Base-by-base conservation (phyloP, 2,113 vertebrate species). In the Melanotaenia duboulayi region DNA sequence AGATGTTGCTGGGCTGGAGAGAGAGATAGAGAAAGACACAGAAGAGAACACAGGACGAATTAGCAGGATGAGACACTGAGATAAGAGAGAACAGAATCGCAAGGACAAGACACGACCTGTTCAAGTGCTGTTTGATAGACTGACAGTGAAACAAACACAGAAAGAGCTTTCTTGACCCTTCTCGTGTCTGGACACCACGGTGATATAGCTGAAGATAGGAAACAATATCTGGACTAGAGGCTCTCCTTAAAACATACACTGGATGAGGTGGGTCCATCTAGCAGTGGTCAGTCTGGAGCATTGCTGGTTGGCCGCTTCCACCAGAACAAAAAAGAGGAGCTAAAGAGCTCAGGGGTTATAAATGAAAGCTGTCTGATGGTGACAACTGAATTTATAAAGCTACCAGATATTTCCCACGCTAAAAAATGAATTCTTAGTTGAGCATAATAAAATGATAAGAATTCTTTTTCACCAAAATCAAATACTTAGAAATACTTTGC, bases 1-100 rank as follows among this genome's bases (percentile, higher is more conserved):
- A 77, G 76, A 84, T 84, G 71, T 81, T 72, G 64, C 70, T 13
- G 32, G 49, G 78, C 54, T 64, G 23, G 35, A 60, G 13, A 42
- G 35, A 56, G 58, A 20, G n/a, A n/a, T 24, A 57, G 20, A 28
- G 11, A 25, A 3, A 23, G 37, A 37, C 55, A 24, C 28, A 57
- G n/a, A 37, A 19, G 32, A 23, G 44, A 24, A 25, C 1, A 58
- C 48, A 57, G 44, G 17, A 55, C 28, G 69, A 25, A 66, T 72
- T 39, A n/a, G 8, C 52, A 25, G 4, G 48, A 65, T 13, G 39
- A 71, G 9, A 54, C 49, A 5, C 25, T 35, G 12, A 4, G 32
- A 66, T 62, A 63, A 57, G 25, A 70, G 42, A 35, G 28, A 32
- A 44, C 25, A 19, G 48, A 51, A 50, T 25, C 50, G 11, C 25